Evolutionary conservation across 2,797 vertebrate species (phyloP).

Genomic region (Sphenopsis melanotis): DNA sequence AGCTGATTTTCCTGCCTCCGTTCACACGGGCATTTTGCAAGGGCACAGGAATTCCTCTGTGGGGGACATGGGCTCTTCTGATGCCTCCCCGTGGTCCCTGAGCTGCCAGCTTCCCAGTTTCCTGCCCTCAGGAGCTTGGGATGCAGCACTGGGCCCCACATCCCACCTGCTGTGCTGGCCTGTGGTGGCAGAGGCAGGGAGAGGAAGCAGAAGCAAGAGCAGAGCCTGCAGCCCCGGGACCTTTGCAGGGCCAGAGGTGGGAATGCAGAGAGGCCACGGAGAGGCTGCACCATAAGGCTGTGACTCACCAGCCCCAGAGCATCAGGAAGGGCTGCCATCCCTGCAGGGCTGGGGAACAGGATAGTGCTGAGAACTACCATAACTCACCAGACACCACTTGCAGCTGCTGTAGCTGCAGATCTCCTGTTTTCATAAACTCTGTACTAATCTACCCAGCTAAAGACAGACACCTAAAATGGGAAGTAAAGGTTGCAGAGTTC

Average conservation of each 20-base stretch:
- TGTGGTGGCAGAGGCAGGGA: background rate
- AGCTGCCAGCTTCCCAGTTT: conserved; percentile 53
- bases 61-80: conserved; percentile 27
- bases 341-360: fast-evolving
- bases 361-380: background rate
- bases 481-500: background rate
- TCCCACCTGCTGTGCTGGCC: background rate
- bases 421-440: background rate
- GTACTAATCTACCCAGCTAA: background rate
- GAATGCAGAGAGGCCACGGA: background rate
- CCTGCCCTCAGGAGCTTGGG: conserved; percentile 40
- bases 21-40: conserved; percentile 52
- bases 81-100: background rate
- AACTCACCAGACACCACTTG: background rate
- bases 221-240: fast-evolving
- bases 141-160: fast-evolving
- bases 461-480: background rate
- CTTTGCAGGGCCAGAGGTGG: background rate
- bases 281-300: background rate
- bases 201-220: background rate
- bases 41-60: conserved; percentile 69
- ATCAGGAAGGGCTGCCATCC: background rate
- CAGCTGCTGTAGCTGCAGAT: background rate
- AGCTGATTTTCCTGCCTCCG: conserved; percentile 75
- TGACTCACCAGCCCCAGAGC: background rate